phyloP scores from a whole-genome alignment of 1,140 invertebrate genomes.

The Pararge aegeria region DNA sequence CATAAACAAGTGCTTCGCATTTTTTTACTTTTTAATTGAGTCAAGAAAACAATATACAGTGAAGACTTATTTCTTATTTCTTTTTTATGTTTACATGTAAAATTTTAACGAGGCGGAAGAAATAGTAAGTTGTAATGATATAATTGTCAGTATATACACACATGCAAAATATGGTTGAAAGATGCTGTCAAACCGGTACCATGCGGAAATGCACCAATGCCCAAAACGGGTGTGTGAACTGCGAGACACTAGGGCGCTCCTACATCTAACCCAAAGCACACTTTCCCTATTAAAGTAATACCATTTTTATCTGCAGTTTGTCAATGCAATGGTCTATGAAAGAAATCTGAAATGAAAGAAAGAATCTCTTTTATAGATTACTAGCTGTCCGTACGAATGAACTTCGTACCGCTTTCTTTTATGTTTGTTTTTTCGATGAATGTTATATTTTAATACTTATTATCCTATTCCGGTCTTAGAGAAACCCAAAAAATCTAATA shows the following conservation, averaged over 20 bases:
- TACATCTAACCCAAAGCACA: neutral
- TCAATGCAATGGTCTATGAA: too few relatives aligned
- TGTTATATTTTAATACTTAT: too few relatives aligned
- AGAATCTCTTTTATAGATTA: too few relatives aligned
- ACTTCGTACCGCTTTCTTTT: too few relatives aligned
- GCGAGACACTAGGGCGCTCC: neutral
- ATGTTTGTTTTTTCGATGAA: too few relatives aligned
- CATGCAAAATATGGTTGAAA: slow-evolving; percentile 4
- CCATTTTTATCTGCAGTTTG: too few relatives aligned
- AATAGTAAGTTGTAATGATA: neutral
- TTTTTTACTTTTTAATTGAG: neutral
- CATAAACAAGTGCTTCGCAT: too few relatives aligned
- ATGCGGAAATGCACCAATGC: slow-evolving; percentile 16
- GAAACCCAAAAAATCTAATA: too few relatives aligned
- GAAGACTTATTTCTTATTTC: neutral
- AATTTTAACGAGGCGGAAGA: neutral
- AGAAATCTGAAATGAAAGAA: too few relatives aligned
- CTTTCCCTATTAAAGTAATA: too few relatives aligned
- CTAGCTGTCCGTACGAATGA: too few relatives aligned
- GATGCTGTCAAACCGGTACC: neutral
- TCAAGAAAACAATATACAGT: neutral
- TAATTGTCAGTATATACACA: neutral
- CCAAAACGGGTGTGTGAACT: slow-evolving; percentile 6
- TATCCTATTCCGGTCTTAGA: too few relatives aligned
- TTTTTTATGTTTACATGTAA: neutral